Conservation (phyloP, 2,113 vertebrate genomes). For the Meleagris gallopavo region DNA sequence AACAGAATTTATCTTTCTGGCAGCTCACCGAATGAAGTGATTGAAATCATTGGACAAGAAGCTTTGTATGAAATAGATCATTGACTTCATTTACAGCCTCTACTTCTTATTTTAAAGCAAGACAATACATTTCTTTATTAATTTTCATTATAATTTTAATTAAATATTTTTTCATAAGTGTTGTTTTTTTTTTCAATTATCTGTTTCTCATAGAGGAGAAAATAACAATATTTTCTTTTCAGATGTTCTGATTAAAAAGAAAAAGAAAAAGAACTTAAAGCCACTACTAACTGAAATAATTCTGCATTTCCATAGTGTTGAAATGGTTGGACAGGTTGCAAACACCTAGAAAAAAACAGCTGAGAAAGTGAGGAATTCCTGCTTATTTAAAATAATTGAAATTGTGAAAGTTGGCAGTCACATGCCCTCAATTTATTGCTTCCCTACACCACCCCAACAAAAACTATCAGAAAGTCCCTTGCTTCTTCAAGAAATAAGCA, state of each 20-base stretch:
- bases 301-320: not conserved
- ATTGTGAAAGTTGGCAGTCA: not conserved
- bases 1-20: not conserved
- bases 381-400: not conserved
- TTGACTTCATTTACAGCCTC: not conserved
- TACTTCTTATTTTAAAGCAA: constrained; percentile 8
- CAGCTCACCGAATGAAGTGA: not conserved
- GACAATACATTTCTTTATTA: constrained; percentile 7
- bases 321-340: not conserved
- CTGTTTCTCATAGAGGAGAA: not conserved
- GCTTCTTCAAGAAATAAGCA: not conserved
- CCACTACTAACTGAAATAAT: not conserved
- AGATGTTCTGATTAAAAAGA: constrained; percentile 6
- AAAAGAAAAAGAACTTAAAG: not conserved
- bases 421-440: not conserved
- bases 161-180: constrained; percentile 10
- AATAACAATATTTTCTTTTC: not conserved
- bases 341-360: not conserved
- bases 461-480: not conserved
- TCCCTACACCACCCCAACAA: not conserved
- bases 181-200: not conserved
- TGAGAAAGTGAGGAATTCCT: not conserved
- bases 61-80: not conserved
- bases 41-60: not conserved
- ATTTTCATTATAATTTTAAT: constrained; percentile 40